phyloP scores from a whole-genome alignment of 2,113 vertebrate species.

The Mobula birostris region DNA sequence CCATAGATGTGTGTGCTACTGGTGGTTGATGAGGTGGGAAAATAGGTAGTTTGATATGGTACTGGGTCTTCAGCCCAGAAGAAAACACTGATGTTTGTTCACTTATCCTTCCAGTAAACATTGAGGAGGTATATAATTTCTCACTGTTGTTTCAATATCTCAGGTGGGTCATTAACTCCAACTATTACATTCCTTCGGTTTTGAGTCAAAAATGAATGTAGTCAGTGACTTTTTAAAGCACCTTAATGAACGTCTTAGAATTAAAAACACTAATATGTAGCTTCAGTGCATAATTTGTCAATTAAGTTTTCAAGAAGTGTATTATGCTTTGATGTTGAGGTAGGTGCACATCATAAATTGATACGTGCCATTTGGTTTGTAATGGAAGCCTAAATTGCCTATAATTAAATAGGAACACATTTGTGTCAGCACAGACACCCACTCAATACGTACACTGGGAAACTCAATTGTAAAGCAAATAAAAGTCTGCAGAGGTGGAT shows the following conservation, averaged over 20 bases:
- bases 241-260: not conserved
- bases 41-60: too few species aligned
- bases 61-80: too few species aligned
- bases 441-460: not conserved
- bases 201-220: not conserved
- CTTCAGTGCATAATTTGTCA: not conserved
- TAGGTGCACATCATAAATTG: not conserved
- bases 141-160: not conserved
- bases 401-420: not conserved
- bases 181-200: not conserved
- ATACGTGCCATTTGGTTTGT: not conserved
- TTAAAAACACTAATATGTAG: not conserved
- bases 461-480: not conserved
- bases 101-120: too few species aligned
- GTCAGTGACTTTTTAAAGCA: not conserved
- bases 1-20: too few species aligned
- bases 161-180: not conserved
- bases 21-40: too few species aligned
- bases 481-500: not conserved
- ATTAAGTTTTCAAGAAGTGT: conserved; percentile 10
- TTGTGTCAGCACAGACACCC: not conserved
- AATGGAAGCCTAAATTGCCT: not conserved
- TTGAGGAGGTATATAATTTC: not conserved
- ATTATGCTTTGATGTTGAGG: not conserved
- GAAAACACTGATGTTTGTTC: too few species aligned